A percentile compares a stretch with the other conserved stretches of the same genome.
Evolutionary conservation across 2,113 vertebrate species (phyloP).

Genomic region (zebrafish (Danio rerio)): DNA sequence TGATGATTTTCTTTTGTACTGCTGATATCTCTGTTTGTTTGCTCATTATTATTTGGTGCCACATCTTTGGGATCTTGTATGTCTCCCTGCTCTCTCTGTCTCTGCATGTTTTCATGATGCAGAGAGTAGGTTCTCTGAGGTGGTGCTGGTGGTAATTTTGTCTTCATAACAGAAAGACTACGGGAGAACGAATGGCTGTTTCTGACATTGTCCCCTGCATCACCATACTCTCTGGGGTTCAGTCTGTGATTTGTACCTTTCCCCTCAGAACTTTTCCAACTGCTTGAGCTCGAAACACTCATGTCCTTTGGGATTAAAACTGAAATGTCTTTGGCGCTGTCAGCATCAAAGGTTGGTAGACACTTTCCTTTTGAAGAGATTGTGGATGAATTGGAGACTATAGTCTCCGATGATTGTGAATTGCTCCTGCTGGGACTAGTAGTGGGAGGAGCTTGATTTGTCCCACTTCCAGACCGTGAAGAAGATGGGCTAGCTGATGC

Average conservation of each 20-base stretch:
- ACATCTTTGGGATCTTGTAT: constrained; percentile 53
- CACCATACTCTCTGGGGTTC: constrained; percentile 63
- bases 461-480: constrained; percentile 75
- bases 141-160: constrained; percentile 84
- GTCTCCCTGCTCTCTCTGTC: constrained; percentile 64
- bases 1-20: constrained; percentile 68
- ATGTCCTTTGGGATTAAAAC: constrained; percentile 61
- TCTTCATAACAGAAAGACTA: constrained; percentile 88
- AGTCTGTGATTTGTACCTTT: constrained; percentile 60
- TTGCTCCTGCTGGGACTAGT: constrained; percentile 87
- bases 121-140: constrained; percentile 90
- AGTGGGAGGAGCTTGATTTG: constrained; percentile 71
- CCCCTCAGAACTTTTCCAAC: constrained; percentile 60
- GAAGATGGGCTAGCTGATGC: constrained; percentile 85
- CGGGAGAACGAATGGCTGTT: constrained; percentile 76
- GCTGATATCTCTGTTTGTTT: too few species aligned
- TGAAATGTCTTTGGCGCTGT: constrained; percentile 45
- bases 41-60: constrained; percentile 29
- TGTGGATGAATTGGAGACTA: constrained; percentile 87
- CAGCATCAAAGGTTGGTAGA: constrained; percentile 52
- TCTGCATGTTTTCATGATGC: constrained; percentile 79
- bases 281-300: constrained; percentile 68
- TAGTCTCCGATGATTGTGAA: constrained; percentile 89
- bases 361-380: constrained; percentile 82
- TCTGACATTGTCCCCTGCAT: constrained; percentile 72